phyloP scores from a whole-genome alignment of 2,113 vertebrate species.

The Hypanus sabinus region DNA sequence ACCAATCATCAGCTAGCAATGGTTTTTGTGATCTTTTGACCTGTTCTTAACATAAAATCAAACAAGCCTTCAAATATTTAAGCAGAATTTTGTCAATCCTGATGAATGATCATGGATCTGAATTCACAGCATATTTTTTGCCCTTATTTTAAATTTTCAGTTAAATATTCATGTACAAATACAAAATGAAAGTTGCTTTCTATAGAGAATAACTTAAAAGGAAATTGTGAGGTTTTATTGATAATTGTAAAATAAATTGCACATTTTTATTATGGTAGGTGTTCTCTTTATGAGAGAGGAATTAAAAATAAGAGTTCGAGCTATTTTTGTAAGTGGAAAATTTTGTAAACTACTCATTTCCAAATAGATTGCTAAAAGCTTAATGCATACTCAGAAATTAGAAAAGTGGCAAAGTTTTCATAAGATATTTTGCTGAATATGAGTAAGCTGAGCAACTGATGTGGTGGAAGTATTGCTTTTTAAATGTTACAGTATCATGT shows the following conservation, averaged over 20 bases:
- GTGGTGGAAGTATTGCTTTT: background rate
- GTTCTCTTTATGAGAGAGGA: background rate
- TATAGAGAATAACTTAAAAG: background rate
- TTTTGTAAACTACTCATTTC: background rate
- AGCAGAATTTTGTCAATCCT: background rate
- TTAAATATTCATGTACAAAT: background rate
- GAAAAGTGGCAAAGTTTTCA: background rate
- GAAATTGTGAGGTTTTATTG: background rate
- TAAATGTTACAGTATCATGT: background rate
- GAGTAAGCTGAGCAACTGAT: background rate
- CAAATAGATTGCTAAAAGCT: background rate
- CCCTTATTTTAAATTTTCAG: background rate
- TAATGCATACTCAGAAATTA: background rate
- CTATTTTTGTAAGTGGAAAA: background rate
- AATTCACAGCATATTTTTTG: too few species aligned
- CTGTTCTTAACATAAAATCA: background rate
- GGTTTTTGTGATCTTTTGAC: background rate
- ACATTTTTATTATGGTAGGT: background rate
- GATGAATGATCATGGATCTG: too few species aligned
- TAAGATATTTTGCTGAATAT: background rate
- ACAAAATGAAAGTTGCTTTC: background rate
- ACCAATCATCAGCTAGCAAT: background rate
- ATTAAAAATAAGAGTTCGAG: background rate
- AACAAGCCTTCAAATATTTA: background rate
- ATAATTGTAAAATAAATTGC: background rate